Conservation (phyloP, 2,797 vertebrate species). For the Aotus griseimembra region DNA sequence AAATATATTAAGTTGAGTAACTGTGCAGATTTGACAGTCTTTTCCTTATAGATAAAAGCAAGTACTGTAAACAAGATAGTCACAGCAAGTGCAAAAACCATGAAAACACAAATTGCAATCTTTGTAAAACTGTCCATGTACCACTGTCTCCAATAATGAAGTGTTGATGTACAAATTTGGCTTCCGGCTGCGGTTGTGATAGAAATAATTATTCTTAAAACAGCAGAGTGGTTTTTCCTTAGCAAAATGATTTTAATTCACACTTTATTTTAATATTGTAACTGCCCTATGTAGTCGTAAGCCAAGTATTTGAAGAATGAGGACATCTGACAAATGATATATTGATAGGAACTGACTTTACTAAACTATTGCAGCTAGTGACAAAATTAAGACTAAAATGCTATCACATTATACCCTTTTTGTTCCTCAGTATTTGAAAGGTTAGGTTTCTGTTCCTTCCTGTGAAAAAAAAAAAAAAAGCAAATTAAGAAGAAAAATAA, state of each 20-base stretch:
- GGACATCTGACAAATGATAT: neutral
- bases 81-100: constrained; percentile 12
- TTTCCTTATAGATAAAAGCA: constrained; percentile 38
- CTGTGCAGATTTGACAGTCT: neutral
- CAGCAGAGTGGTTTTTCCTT: neutral
- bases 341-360: constrained; percentile 6
- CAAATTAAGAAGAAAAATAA: neutral
- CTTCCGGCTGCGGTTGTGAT: constrained; percentile 53
- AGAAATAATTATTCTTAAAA: constrained; percentile 56
- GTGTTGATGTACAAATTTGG: constrained; percentile 52
- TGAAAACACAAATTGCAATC: constrained; percentile 52
- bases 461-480: neutral
- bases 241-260: constrained; percentile 41
- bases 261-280: constrained; percentile 43
- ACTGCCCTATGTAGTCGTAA: neutral
- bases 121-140: constrained; percentile 33
- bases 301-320: constrained; percentile 19
- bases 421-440: neutral
- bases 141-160: constrained; percentile 26
- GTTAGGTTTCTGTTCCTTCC: neutral
- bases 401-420: neutral
- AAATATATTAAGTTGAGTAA: neutral
- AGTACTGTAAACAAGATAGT: constrained; percentile 15
- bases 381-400: constrained; percentile 32
- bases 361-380: neutral